Conservation (phyloP, 1,140 invertebrate genomes). For the Drosophila lacteicornis region DNA sequence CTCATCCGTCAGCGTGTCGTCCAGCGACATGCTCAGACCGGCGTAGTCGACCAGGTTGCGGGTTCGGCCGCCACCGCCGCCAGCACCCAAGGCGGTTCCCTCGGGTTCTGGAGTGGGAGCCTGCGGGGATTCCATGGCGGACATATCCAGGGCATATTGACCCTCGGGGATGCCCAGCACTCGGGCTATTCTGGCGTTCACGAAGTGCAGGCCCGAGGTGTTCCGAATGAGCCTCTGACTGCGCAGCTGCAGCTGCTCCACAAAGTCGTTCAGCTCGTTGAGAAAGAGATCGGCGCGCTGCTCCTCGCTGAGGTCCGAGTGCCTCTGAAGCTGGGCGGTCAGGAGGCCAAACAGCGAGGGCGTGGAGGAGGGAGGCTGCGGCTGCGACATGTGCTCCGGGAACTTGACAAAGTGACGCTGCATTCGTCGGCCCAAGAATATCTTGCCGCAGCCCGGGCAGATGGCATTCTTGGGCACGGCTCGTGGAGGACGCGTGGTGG, state of each 20-base stretch:
- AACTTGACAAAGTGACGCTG: conserved; percentile 77
- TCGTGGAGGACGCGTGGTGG: conserved; percentile 15
- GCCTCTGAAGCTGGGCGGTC: conserved; percentile 66
- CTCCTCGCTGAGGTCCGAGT: conserved; percentile 71
- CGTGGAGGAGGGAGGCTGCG: conserved; percentile 1
- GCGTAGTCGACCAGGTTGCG: conserved; percentile 75
- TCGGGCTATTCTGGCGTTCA: conserved; percentile 66
- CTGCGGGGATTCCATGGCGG: conserved; percentile 72
- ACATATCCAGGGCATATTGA: conserved; percentile 80
- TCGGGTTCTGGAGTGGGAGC: conserved; percentile 67
- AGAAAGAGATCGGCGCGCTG: conserved; percentile 81
- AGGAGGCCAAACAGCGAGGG: conserved; percentile 69
- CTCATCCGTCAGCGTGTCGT: conserved; percentile 80
- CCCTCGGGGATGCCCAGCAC: conserved; percentile 81
- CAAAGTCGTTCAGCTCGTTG: conserved; percentile 75
- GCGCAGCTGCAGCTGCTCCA: conserved; percentile 77
- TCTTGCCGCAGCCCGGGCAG: conserved; percentile 78
- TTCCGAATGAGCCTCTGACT: conserved; percentile 79
- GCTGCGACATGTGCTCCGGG: conserved; percentile 72
- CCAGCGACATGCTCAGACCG: conserved; percentile 77
- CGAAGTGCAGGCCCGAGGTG: conserved; percentile 79
- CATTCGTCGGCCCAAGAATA: conserved; percentile 75
- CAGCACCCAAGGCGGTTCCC: conserved; percentile 15
- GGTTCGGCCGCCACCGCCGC: neutral
- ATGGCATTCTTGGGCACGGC: conserved; percentile 67